Base-by-base conservation (phyloP, 2,797 vertebrate genomes). In the Limnodromus scolopaceus region DNA sequence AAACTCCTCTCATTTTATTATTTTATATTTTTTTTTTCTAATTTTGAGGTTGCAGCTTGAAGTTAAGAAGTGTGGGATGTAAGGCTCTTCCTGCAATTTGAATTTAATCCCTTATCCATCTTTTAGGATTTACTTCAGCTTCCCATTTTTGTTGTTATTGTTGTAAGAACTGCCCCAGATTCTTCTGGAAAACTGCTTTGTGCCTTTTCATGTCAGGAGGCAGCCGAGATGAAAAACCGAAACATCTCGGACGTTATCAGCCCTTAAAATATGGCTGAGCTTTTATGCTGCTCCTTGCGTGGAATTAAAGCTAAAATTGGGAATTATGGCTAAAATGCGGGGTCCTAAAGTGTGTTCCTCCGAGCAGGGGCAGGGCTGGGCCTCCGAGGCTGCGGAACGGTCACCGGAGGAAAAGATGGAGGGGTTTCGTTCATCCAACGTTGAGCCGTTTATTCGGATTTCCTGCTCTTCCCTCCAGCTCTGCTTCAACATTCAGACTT, bases 341-440 rank as follows among this genome's bases (percentile, higher is more conserved):
- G 15, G 25, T 38, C 27, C 63, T 66, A 1, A 60, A 23, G 20
- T 8, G 16, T 32, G 23, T 2, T 0, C 3, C 55, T 41, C 34
- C 49, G 8, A 1, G 53, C 27, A 17, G 51, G 3, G 11, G 19
- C 30, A 8, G 64, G 22, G 32, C 57, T 36, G 25, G 41, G 34
- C 53, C 6, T n/a, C 10, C 32, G n/a, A 3, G 25, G 30, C 1
- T 36, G 74, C 19, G 70, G 34, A 16, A 4, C 7, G 43, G n/a
- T 11, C 15, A 3, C 24, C 0, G 2, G 48, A 20, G 53, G 34
- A 16, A 13, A 9, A 4, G 41, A 13, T 18, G 71, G 66, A 3
- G 34, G 48, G 6, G 13, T 45, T 72, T 45, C 16, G 1, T 38
- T 30, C 36, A 13, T 23, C 51, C 68, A 14, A 12, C 4, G 14